Base-by-base conservation (phyloP, 2,888 invertebrate species). In the Bellardia bayeri region DNA sequence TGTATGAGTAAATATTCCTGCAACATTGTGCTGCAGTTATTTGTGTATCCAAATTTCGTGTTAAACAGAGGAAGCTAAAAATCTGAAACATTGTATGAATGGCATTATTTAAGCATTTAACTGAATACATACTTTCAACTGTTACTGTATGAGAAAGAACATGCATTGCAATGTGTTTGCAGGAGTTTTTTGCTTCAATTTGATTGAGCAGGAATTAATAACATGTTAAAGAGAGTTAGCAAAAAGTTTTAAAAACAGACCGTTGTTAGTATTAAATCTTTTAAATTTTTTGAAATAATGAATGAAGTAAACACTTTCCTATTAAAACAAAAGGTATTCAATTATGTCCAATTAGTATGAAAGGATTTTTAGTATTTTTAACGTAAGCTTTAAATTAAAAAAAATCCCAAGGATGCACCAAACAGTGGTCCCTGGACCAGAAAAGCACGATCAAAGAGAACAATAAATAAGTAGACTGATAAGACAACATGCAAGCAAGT, bases 21-120 rank as follows among this genome's bases (percentile, higher is more conserved):
- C 54, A 69, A 76, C 58, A 71, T 78, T 80, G 40, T 56, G 37
- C 11, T 66, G 54, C n/a, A 45, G 45, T 30, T 33, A 30, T 78
- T 30, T 40, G 16, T 56, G 45, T 51, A 54, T 6, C 51, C 5
- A 58, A 37, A 49, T 61, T 68, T 63, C 33, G 30, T 72, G 61
- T 54, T 79, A 45, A 86, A 86, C 82, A 86, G 86, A 72, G 82
- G 86, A 86, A 86, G 82, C 72, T 68, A 33, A 56, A 79, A 86
- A 79, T 79, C 78, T 74, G 23, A 79, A 78, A 78, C 54, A 82
- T 82, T 76, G 49, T 79, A 68, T 76, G 78, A 63, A 56, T 78
- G 72, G 45, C 76, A 78, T 54, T 74, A 61, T 51, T 74, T 61
- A 68, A 69, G 37, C 16, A 49, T 56, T 74, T 66, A 33, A 58